Base-by-base conservation (phyloP, 2,888 invertebrate genomes). In the Tinea trinotella region DNA sequence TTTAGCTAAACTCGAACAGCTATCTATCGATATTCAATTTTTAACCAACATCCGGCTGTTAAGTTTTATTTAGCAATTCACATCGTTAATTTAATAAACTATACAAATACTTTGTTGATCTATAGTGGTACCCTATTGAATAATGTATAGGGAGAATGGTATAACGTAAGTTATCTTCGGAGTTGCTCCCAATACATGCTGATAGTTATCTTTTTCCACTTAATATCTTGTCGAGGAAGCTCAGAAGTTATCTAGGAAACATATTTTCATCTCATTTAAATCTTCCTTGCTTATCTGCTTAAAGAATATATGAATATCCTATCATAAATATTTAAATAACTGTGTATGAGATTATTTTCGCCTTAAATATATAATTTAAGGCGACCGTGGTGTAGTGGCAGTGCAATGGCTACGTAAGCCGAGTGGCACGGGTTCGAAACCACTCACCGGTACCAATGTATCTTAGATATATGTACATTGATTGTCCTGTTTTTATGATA, bases 161-260 rank as follows among this genome's bases (percentile, higher is more conserved):
- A 24, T 12, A 50, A 50, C 50, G 24, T 50, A 50, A 50, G 12
- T 50, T 24, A 50, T 50, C 22, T 24, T 50, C 46, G 18, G n/a
- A 50, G 24, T 24, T 50, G 50, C 50, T 24, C 50, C 13, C 50
- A 50, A 50, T 50, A 50, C 50, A 50, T 50, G 50, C 24, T 50
- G 50, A 50, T 50, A 19, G 24, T 24, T 24, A 50, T 50, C 50
- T 50, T 50, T 50, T 50, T 50, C 50, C 24, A 50, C 24, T 50
- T 50, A 50, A 18, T 24, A 22, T 24, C 50, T 24, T 24, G 50
- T 50, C 19, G 46, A 18, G 24, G 19, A 50, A n/a, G 24, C 24
- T 24, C 24, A 50, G 24, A 15, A 13, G n/a, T 22, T 50, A 50
- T 50, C 50, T 50, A 13, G 24, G 50, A 24, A 50, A 24, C 24